Base-by-base conservation (phyloP, 2,113 vertebrate species). In the Leiothrix lutea region DNA sequence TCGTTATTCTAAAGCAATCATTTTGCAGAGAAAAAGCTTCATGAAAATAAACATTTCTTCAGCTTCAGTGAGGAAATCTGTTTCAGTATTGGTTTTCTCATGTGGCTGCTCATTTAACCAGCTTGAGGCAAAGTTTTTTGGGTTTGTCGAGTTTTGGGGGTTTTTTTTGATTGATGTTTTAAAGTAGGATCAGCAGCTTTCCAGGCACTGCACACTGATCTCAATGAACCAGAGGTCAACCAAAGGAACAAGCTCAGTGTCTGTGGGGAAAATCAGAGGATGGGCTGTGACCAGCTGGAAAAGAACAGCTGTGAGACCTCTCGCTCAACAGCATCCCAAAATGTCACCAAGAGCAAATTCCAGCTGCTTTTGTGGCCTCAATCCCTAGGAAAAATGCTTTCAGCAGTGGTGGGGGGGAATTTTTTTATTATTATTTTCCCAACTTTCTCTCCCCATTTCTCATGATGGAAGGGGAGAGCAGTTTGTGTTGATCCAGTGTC, bases 291-390 rank as follows among this genome's bases (percentile, higher is more conserved):
- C 2, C 51, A 40, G 31, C 6, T 61, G 31, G 26, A 42, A 42
- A 62, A 31, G 75, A 83, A 6, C 28, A 33, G 1, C 2, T 21
- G 2, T 4, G 24, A 75, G 40, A 56, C 24, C 14, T 31, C 22
- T 48, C 82, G 31, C 25, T 75, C 33, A 58, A 3, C 6, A 72
- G 29, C 53, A 33, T 45, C 78, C 12, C 5, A 1, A 67, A 67
- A 29, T 9, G 2, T 23, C 61, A 58, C 8, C 0, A 0, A 56
- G 33, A 62, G 8, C 40, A 56, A 64, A 82, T 72, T 24, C 28
- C 9, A 38, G 0, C 6, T 62, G 26, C n/a, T 71, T 70, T 16
- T n/a, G 14, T 58, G 26, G 29, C 35, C 60, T 66, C 28, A 5
- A 7, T 48, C 7, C 5, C 2, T 6, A 6, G 35, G 10, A 66